phyloP scores from a whole-genome alignment of 2,888 invertebrate species.

The Papilio gigon region DNA sequence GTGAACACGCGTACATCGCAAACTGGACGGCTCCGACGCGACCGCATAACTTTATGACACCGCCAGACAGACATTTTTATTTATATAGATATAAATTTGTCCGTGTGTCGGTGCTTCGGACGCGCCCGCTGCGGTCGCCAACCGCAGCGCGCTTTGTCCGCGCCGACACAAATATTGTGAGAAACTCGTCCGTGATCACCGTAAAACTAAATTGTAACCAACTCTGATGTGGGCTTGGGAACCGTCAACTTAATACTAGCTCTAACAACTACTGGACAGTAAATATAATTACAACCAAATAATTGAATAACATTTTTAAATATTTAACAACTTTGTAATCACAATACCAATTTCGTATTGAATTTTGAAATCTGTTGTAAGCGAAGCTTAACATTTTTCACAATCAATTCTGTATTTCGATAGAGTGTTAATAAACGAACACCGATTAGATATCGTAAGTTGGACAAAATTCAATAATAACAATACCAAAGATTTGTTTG shows the following conservation, averaged over 20 bases:
- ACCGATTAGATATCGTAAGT: too few relatives aligned
- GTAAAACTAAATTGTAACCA: slow-evolving; percentile 39
- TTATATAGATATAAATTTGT: slow-evolving; percentile 59
- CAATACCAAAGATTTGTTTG: too few relatives aligned
- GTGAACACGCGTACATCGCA: slow-evolving; percentile 33
- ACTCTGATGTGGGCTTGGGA: slow-evolving; percentile 26
- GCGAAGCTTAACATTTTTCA: too few relatives aligned
- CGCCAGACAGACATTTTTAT: slow-evolving; percentile 55
- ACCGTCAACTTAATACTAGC: slow-evolving; percentile 7
- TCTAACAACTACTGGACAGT: background rate
- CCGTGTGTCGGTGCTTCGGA: slow-evolving; percentile 46
- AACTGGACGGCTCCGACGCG: slow-evolving; percentile 44
- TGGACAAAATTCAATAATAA: too few relatives aligned
- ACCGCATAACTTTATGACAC: slow-evolving; percentile 58
- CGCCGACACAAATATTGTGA: slow-evolving; percentile 61
- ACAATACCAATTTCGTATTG: too few relatives aligned
- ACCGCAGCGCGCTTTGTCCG: slow-evolving; percentile 51
- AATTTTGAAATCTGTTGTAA: too few relatives aligned
- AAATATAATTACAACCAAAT: too few relatives aligned
- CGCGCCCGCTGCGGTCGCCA: slow-evolving; percentile 58
- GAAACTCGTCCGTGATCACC: slow-evolving; percentile 48
- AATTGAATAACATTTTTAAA: too few relatives aligned
- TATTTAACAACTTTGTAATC: too few relatives aligned
- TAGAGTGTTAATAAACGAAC: too few relatives aligned
- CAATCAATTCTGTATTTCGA: too few relatives aligned